Conservation (phyloP, 2,113 vertebrate genomes). For the Ardeotis arabs region DNA sequence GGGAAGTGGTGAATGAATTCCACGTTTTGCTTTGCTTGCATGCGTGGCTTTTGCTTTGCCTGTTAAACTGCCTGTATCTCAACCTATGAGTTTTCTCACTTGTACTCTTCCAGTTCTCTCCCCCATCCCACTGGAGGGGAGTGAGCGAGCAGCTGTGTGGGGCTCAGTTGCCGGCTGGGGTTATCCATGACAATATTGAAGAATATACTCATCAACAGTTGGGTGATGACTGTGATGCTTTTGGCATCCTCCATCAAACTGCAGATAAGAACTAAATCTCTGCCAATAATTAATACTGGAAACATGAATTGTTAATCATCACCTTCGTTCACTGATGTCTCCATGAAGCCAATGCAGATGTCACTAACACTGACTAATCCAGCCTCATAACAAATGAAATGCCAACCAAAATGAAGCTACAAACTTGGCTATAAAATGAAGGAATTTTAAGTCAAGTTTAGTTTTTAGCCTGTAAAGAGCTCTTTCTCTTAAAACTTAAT, state of each 20-base stretch:
- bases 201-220: background rate
- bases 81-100: no score
- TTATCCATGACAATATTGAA: background rate
- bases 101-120: no score
- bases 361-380: background rate
- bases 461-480: background rate
- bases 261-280: background rate
- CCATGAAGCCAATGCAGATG: background rate
- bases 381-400: background rate
- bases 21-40: no score
- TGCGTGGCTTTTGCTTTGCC: no score
- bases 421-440: background rate
- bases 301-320: background rate
- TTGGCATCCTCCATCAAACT: background rate
- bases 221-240: background rate
- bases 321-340: background rate
- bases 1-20: no score
- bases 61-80: no score
- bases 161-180: no score
- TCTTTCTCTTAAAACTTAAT: background rate
- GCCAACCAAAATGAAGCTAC: background rate
- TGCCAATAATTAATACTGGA: background rate
- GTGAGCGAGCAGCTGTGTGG: no score
- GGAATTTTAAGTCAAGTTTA: background rate
- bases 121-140: no score